Evolutionary conservation across 2,888 invertebrate genomes (phyloP).

Genomic region (Cephalotes varians): DNA sequence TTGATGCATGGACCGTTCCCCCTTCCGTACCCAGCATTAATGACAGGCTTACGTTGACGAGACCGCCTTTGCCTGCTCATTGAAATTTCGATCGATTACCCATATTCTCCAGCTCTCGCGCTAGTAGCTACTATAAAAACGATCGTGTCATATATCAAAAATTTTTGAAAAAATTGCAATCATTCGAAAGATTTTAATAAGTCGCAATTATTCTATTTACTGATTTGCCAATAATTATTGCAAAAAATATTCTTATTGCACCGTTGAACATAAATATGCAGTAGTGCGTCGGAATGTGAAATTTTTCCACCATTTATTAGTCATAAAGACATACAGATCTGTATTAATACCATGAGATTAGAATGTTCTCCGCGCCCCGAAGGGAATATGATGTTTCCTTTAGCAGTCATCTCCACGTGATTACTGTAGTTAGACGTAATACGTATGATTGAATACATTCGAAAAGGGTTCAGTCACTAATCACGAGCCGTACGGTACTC

Average conservation of each 20-base stretch:
- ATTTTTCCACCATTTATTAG: not conserved
- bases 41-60: constrained; percentile 63
- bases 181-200: not conserved
- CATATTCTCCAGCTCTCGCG: not conserved
- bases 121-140: constrained; percentile 16
- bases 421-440: constrained; percentile 44
- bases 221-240: not conserved
- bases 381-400: constrained; percentile 9
- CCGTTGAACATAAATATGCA: not conserved
- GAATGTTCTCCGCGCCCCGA: not conserved
- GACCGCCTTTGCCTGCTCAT: constrained; percentile 64
- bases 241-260: not conserved
- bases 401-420: constrained; percentile 10
- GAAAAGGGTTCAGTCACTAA: constrained; percentile 36
- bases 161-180: constrained; percentile 18
- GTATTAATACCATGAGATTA: constrained; percentile 29
- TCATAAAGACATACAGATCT: not conserved
- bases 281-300: not conserved
- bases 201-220: not conserved
- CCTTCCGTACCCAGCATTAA: constrained; percentile 66
- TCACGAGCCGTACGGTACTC: constrained; percentile 49
- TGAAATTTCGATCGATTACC: constrained; percentile 65
- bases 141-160: not conserved
- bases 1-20: constrained; percentile 71
- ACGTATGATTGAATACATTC: constrained; percentile 41